Percentiles rank a stretch among this genome's conserved stretches.
phyloP scores from a whole-genome alignment of 2,797 vertebrate species.

The Sebastes minor region DNA sequence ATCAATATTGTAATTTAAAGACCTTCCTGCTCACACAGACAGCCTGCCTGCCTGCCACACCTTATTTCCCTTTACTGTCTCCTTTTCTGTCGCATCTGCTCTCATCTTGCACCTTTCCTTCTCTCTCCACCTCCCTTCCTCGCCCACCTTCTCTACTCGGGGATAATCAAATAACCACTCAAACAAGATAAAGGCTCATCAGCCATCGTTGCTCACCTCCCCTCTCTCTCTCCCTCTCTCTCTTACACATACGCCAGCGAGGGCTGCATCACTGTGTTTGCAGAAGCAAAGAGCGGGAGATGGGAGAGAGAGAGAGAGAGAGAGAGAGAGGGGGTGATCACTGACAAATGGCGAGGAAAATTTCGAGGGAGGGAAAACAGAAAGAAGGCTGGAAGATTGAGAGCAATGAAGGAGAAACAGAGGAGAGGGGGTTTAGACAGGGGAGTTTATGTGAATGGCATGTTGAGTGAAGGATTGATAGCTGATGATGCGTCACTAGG shows the following conservation, averaged over 20 bases:
- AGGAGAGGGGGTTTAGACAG: not conserved
- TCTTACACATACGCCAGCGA: not conserved
- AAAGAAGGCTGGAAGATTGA: constrained; percentile 5
- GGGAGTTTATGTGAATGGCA: constrained; percentile 39
- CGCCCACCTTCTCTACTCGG: constrained; percentile 21
- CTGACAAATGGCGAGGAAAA: constrained; percentile 6
- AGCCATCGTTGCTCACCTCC: constrained; percentile 51
- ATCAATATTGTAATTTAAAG: not conserved
- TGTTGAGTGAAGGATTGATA: constrained; percentile 43
- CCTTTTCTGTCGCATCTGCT: constrained; percentile 48
- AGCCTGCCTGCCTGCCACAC: constrained; percentile 34
- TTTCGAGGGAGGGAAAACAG: not conserved
- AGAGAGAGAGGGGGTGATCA: not conserved
- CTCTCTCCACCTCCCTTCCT: constrained; percentile 10
- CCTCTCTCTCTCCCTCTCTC: not conserved
- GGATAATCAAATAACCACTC: constrained; percentile 75
- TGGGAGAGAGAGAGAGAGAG: not conserved
- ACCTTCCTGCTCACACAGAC: not conserved
- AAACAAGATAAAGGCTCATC: constrained; percentile 71
- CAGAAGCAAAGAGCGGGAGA: constrained; percentile 7
- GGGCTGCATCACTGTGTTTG: constrained; percentile 33
- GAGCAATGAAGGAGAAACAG: not conserved
- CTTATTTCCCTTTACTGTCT: constrained; percentile 13
- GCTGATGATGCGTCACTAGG: constrained; percentile 44
- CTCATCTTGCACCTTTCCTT: constrained; percentile 45